Evolutionary conservation across 2,113 vertebrate genomes (phyloP).

Genomic region (Archocentrus centrarchus): DNA sequence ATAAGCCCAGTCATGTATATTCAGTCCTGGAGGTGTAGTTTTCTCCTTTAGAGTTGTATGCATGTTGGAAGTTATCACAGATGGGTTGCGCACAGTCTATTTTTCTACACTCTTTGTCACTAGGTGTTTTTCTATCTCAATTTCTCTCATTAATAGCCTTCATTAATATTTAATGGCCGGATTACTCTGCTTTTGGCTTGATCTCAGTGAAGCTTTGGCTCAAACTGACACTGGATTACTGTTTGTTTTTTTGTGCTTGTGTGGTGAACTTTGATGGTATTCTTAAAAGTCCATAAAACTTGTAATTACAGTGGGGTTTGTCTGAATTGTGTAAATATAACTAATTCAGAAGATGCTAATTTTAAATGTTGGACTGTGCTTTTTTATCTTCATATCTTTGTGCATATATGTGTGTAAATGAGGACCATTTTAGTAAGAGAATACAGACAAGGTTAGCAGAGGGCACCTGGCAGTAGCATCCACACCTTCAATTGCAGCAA

Average conservation of each 20-base stretch:
- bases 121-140: conserved; percentile 48
- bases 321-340: conserved; percentile 9
- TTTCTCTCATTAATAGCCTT: conserved; percentile 51
- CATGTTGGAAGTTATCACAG: conserved; percentile 17
- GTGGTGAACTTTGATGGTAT: conserved; percentile 28
- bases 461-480: conserved; percentile 25
- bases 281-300: conserved; percentile 46
- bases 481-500: conserved; percentile 5
- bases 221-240: conserved; percentile 50
- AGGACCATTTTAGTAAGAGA: background rate
- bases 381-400: background rate
- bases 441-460: conserved; percentile 18
- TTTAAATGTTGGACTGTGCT: conserved; percentile 4
- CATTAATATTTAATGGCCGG: conserved; percentile 65
- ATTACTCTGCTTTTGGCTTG: conserved; percentile 53
- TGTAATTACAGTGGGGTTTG: conserved; percentile 21
- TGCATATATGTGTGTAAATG: background rate
- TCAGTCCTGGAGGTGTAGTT: background rate
- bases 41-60: background rate
- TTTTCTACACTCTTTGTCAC: conserved; percentile 33
- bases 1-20: background rate
- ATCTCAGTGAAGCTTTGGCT: conserved; percentile 51
- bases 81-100: conserved; percentile 5
- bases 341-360: conserved; percentile 34
- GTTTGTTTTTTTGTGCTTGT: conserved; percentile 18